Conservation (phyloP, 1,140 invertebrate genomes). For the Habropoda laboriosa region DNA sequence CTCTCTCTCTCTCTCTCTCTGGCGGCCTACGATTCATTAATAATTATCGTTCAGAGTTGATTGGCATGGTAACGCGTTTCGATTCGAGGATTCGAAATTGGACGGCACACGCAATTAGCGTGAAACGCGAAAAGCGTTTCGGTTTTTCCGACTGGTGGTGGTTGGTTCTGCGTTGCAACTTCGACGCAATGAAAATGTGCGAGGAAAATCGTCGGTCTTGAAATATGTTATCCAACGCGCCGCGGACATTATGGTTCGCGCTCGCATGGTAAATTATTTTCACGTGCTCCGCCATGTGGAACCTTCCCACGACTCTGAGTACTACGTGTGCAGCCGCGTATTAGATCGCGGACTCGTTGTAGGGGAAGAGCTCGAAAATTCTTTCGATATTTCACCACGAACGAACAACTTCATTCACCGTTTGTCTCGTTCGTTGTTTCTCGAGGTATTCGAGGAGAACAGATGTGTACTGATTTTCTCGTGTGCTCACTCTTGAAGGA, state of each 20-base stretch:
- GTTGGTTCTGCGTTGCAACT: background rate
- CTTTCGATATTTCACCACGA: conserved; percentile 1
- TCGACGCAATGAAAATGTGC: too few species aligned
- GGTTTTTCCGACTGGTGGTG: background rate
- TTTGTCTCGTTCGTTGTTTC: too few species aligned
- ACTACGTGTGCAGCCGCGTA: background rate
- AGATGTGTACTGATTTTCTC: too few species aligned
- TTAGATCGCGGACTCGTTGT: conserved; percentile 44
- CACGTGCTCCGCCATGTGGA: conserved; percentile 48
- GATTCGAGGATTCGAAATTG: too few species aligned
- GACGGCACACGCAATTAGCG: too few species aligned
- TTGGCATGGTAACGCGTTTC: too few species aligned
- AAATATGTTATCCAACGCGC: conserved; percentile 46
- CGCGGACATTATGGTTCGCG: conserved; percentile 44
- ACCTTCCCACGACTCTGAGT: conserved; percentile 61
- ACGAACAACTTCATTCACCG: background rate
- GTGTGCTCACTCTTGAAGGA: too few species aligned
- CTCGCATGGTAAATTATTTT: conserved; percentile 59
- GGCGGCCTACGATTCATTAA: too few species aligned
- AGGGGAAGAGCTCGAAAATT: conserved; percentile 25
- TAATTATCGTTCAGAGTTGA: too few species aligned
- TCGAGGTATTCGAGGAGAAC: too few species aligned
- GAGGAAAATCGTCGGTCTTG: too few species aligned
- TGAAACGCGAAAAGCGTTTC: background rate
- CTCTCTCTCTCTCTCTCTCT: too few species aligned